A percentile compares a stretch with the other conserved stretches of the same genome.
These are phyloP conservation scores for Pseudanteris insignis DNA, from an alignment of 2,888 invertebrate genomes.

Conservation along the genomic window DNA sequence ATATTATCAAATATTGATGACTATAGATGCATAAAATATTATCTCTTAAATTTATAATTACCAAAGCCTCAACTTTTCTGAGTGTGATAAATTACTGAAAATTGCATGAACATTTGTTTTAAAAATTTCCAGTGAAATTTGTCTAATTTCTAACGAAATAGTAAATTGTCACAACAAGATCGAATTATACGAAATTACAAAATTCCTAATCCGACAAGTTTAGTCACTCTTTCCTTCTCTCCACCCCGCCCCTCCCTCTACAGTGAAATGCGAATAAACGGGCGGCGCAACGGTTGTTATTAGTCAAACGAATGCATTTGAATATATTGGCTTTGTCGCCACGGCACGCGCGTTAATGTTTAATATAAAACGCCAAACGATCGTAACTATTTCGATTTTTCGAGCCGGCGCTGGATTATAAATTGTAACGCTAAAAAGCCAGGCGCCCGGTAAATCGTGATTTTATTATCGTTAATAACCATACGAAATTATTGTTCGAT, in stretches of 20 bases:
- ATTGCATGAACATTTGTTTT: no score
- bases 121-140: no score
- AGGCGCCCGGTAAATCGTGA: slow-evolving; percentile 60
- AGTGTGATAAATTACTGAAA: no score
- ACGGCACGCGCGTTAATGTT: slow-evolving; percentile 8
- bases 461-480: slow-evolving; percentile 66
- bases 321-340: slow-evolving; percentile 20
- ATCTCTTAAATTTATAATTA: no score
- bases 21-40: no score
- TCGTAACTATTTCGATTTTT: slow-evolving; percentile 26
- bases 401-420: slow-evolving; percentile 30
- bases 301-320: slow-evolving; percentile 17
- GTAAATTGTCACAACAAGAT: neutral
- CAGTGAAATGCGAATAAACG: neutral
- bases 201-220: no score
- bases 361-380: slow-evolving; percentile 17
- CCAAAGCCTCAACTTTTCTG: no score
- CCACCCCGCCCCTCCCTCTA: no score
- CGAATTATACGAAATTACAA: neutral
- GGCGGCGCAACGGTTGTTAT: slow-evolving; percentile 1
- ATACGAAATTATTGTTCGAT: slow-evolving; percentile 63
- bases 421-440: slow-evolving; percentile 34
- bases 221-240: no score
- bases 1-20: no score
- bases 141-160: no score